Evolutionary conservation across 2,797 vertebrate species (phyloP), one percentile per base, ranked within the genome.

Genomic region (Cyprinodon diabolis): DNA sequence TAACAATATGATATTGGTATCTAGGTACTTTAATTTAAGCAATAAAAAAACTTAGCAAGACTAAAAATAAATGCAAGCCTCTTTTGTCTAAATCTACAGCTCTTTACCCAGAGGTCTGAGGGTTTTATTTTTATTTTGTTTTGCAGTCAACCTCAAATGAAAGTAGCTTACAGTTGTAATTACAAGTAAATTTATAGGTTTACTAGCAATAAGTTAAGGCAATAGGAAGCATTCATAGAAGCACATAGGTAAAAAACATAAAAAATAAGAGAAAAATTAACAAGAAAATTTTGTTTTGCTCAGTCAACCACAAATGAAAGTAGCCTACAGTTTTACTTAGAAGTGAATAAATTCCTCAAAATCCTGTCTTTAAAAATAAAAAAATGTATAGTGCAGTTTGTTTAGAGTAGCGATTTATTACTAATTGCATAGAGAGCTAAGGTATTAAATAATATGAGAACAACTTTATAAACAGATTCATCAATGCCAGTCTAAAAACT

Each of bases 391-490:
- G 37, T 37, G 37, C 37, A 43, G 17, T 37, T 37, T 4, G 35
- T 21, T 21, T 21, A 21, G 51, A 19, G 35, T 19, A n/a, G 10
- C n/a, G 37, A 63, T 43, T 12, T 63, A 40, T 60, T 60, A 8
- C 19, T 9, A 63, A 19, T 62, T 9, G 15, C 43, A 35, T 17
- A 43, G 10, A 43, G 10, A 43, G 37, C 19, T 21, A n/a, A 17
- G 40, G 37, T 40, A 62, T 40, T 19, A 62, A 62, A 62, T 62
- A 43, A 43, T 37, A 63, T 52, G 4, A 51, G 3, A 57, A 4
- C 49, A 66, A 75, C 81, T 72, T 72, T 30, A 76, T 81, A 57
- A 56, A 79, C 81, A 79, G 71, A 68, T 9, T 72, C 49, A 19
- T 69, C 56, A 79, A 48, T 37, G 0, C 63, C 54, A 52, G 37